Evolutionary conservation across 2,888 invertebrate species (phyloP), one percentile per base, ranked within the genome.

Genomic region (Aporophyla nigra): DNA sequence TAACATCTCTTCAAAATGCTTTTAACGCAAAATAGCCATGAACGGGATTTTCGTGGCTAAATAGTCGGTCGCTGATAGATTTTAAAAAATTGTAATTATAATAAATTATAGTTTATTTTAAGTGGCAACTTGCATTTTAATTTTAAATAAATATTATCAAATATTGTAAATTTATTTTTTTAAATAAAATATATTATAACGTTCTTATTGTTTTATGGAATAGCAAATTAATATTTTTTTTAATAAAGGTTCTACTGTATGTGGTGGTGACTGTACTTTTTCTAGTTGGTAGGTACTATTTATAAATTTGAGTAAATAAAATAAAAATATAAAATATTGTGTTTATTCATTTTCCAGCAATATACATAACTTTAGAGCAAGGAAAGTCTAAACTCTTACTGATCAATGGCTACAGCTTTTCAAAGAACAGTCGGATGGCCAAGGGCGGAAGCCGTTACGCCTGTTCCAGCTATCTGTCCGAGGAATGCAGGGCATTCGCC

Each of bases 331-430:
- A 40, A 59, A 61, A 27, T 51, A 51, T n/a, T 43, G 0, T 51
- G 6, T 33, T 51, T 53, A 49, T 68, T 62, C 0, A 56, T 33
- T 82, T 82, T 62, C 43, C 85, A 90, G 90, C 88, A 6, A 62
- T 68, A 21, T 88, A 87, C 56, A 89, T 92, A 53, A 84, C 76
- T 24, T 81, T 86, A 66, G 43, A 56, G 7, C 49, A 78, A 24
- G 91, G 92, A 10, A 74, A 78, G 7, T 40, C 59, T 14, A 84
- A 54, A 33, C 73, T 91, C 16, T 78, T 92, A 7, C 73, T 88
- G 21, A 78, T 87, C n/a, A 58, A 90, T 16, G 87, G 86, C 0
- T 92, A 89, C 66, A 89, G 90, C 2, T 92, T 86, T 71, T 90
- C 83, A 66, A 91, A 78, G 56, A 89, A 87, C 43, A 86, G 88